A percentile compares a stretch with the other conserved stretches of the same genome.
These are phyloP conservation scores for Entomobrya proxima DNA, from an alignment of 2,888 invertebrate species.

Conservation along the genomic window DNA sequence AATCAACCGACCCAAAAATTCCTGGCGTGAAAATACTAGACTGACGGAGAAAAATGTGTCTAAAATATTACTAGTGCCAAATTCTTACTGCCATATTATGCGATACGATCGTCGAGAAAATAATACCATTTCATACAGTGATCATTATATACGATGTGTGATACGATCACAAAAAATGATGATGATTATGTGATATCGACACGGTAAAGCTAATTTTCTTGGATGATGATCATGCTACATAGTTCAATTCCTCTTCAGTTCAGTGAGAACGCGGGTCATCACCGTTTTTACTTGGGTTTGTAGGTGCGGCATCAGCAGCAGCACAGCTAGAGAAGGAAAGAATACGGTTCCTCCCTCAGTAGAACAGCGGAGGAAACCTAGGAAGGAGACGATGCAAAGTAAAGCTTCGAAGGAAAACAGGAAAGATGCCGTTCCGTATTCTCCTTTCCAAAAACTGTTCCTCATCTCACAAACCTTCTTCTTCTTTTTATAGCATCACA, in stretches of 20 bases:
- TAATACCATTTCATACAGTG: slow-evolving; percentile 14
- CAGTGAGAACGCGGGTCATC: not conserved
- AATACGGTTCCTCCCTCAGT: slow-evolving; percentile 38
- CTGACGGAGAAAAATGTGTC: not conserved
- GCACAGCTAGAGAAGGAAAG: slow-evolving; percentile 14
- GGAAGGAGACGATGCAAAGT: not conserved
- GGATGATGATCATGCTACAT: not conserved
- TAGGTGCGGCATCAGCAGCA: not conserved
- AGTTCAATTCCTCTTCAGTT: slow-evolving; percentile 2
- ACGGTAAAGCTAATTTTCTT: slow-evolving; percentile 30
- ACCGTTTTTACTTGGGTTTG: not conserved
- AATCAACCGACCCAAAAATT: not conserved
- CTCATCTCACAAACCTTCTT: not conserved
- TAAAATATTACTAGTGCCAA: slow-evolving; percentile 15
- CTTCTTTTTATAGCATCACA: not conserved
- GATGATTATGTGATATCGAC: slow-evolving; percentile 13
- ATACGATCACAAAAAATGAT: not conserved
- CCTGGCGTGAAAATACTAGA: not conserved
- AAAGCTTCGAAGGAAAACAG: slow-evolving; percentile 40
- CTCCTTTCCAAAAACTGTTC: slow-evolving; percentile 3
- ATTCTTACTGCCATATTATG: too few relatives aligned
- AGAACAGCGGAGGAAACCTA: not conserved
- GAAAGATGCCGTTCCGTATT: slow-evolving; percentile 36
- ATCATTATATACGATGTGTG: not conserved
- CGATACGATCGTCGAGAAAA: slow-evolving; percentile 9